phyloP scores from a whole-genome alignment of 2,888 invertebrate species.

The Cheilosia pagana region DNA sequence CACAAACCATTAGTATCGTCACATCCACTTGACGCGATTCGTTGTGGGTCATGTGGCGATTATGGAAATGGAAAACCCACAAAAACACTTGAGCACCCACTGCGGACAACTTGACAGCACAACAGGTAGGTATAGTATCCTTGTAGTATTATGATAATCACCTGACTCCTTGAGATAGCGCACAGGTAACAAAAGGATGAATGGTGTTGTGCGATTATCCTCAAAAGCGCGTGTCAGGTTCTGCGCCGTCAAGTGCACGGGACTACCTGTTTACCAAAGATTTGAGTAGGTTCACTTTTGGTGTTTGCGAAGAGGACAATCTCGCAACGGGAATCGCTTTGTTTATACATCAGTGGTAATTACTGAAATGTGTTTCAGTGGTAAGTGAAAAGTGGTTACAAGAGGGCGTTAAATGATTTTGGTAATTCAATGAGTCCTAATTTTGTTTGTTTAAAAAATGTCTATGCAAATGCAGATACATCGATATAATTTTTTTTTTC shows the following conservation, averaged over 20 bases:
- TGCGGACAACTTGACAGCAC: constrained; percentile 46
- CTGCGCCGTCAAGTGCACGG: constrained; percentile 44
- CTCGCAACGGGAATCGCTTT: constrained; percentile 52
- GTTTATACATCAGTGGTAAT: constrained; percentile 38
- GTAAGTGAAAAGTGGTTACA: constrained; percentile 3
- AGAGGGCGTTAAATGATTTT: no score
- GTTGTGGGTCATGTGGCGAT: constrained; percentile 3
- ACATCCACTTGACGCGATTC: constrained; percentile 44
- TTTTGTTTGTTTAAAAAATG: no score
- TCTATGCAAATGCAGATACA: no score
- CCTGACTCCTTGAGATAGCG: constrained; percentile 69
- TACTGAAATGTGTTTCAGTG: constrained; percentile 29
- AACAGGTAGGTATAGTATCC: constrained; percentile 31
- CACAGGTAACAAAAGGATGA: constrained; percentile 64
- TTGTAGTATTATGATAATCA: constrained; percentile 64
- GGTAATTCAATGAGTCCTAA: no score
- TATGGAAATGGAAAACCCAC: constrained; percentile 53
- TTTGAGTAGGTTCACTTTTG: constrained; percentile 48
- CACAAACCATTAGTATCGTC: not conserved
- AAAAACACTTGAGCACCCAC: constrained; percentile 65
- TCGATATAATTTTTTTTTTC: no score
- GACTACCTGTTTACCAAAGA: constrained; percentile 62
- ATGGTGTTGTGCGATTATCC: constrained; percentile 44
- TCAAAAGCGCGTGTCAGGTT: constrained; percentile 45
- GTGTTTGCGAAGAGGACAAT: constrained; percentile 5